phyloP scores from a whole-genome alignment of 2,888 invertebrate species.

The Dryobota labecula region DNA sequence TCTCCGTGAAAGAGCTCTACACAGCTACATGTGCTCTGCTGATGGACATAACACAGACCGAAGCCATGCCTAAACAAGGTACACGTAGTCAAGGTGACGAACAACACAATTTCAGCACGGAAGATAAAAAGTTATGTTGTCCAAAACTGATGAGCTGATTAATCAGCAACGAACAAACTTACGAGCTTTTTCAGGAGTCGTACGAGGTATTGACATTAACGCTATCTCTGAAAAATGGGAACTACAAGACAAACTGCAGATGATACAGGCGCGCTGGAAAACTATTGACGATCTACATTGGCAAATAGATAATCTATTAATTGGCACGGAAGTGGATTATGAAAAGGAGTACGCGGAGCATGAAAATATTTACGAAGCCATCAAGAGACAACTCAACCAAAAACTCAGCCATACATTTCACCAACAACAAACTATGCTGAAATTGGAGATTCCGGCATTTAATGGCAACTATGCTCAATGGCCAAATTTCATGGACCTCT shows the following conservation, averaged over 20 bases:
- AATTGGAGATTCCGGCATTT: conserved; percentile 8
- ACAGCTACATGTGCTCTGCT: conserved; percentile 8
- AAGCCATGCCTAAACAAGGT: not conserved
- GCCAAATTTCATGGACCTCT: not conserved
- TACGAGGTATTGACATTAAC: not conserved
- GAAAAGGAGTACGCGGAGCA: not conserved
- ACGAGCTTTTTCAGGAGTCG: not conserved
- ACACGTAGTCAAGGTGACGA: not conserved
- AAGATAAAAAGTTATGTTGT: not conserved
- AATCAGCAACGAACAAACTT: conserved; percentile 5
- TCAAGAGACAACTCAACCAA: conserved; percentile 12
- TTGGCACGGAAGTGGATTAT: conserved; percentile 11
- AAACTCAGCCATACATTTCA: conserved; percentile 6
- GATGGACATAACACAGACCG: not conserved
- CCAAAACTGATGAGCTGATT: not conserved
- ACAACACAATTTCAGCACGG: not conserved
- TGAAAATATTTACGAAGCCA: conserved; percentile 1
- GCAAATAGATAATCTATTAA: not conserved
- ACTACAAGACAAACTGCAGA: conserved; percentile 2
- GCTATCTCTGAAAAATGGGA: not conserved
- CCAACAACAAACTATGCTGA: conserved; percentile 10
- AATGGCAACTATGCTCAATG: not conserved
- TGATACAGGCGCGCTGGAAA: not conserved
- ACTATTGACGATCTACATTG: not conserved
- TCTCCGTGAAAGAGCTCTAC: not conserved